Evolutionary conservation across 2,797 vertebrate species (phyloP).

Genomic region (Taenioides sp.): DNA sequence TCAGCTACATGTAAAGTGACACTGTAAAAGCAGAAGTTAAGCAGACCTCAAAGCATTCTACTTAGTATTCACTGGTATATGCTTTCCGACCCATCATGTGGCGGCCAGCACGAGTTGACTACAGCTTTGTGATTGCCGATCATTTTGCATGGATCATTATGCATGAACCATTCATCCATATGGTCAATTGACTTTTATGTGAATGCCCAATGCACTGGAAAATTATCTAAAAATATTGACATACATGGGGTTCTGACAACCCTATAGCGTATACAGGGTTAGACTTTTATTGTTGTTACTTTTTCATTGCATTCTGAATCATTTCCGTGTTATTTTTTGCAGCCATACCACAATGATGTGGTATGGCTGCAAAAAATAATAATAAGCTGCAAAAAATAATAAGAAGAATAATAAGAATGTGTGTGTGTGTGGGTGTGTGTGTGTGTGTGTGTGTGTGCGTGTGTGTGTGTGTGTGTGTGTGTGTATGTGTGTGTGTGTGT

Average conservation of each 20-base stretch:
- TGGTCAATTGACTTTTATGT: conserved; percentile 15
- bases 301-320: not conserved
- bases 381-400: too few relatives aligned
- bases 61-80: not conserved
- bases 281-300: not conserved
- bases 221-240: conserved; percentile 3
- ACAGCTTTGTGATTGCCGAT: not conserved
- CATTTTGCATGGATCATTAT: conserved; percentile 7
- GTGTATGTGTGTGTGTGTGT: too few relatives aligned
- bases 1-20: too few relatives aligned
- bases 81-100: not conserved
- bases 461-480: too few relatives aligned
- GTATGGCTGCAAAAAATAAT: too few relatives aligned
- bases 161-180: conserved; percentile 9
- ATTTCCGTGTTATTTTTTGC: not conserved
- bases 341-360: not conserved
- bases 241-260: not conserved
- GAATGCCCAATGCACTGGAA: not conserved
- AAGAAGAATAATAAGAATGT: too few relatives aligned
- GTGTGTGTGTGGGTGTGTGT: too few relatives aligned
- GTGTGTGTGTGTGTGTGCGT: too few relatives aligned
- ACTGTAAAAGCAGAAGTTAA: too few relatives aligned
- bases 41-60: too few relatives aligned
- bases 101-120: not conserved
- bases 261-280: not conserved